phyloP scores from a whole-genome alignment of 2,797 vertebrate genomes.

The Momotus momota region DNA sequence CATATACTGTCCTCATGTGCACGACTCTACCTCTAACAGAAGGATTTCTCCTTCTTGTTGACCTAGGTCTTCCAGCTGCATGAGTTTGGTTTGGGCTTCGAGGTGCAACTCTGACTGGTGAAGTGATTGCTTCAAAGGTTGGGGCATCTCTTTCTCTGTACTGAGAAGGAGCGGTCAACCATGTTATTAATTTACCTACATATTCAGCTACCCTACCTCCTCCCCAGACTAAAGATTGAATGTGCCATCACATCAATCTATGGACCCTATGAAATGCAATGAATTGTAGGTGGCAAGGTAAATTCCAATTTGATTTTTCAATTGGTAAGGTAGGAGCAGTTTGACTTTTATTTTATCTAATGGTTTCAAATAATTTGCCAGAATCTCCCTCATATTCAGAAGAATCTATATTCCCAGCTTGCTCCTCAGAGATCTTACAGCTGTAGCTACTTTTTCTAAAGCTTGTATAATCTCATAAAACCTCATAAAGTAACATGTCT shows the following conservation, averaged over 20 bases:
- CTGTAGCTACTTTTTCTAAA: background rate
- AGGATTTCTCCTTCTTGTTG: background rate
- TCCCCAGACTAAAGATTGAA: background rate
- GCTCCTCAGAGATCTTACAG: background rate
- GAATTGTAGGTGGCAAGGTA: background rate
- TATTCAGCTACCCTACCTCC: background rate
- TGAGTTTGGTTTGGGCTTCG: background rate
- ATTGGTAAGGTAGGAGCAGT: background rate
- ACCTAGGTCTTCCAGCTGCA: background rate
- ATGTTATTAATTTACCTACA: fast-evolving
- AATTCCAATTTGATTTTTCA: background rate
- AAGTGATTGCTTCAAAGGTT: background rate
- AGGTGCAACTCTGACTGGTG: background rate
- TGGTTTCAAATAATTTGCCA: background rate
- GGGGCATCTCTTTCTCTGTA: background rate
- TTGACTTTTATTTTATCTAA: background rate
- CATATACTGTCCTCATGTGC: background rate
- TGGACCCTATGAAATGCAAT: background rate
- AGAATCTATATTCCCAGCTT: background rate
- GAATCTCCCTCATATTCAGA: background rate
- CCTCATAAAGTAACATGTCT: background rate
- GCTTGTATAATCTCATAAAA: background rate
- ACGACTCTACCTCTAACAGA: fast-evolving
- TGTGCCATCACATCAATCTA: background rate
- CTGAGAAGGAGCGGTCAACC: background rate